Percentiles rank a stretch among this genome's conserved stretches.
These are phyloP conservation scores for Phorcus lineatus DNA, from an alignment of 2,888 invertebrate species.

Conservation along the genomic window DNA sequence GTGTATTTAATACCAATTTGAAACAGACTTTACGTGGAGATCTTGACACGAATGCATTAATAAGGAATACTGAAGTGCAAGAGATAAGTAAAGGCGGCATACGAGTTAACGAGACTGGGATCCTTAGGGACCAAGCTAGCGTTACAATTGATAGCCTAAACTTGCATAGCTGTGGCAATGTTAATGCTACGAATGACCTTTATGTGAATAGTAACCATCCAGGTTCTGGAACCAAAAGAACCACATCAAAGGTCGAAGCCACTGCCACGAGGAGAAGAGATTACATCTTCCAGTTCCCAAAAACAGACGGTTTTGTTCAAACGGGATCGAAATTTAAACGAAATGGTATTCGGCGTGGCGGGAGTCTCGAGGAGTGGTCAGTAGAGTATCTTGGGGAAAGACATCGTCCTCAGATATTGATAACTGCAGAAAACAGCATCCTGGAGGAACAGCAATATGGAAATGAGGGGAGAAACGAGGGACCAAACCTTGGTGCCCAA, in stretches of 20 bases:
- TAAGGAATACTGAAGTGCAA: neutral
- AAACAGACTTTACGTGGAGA: conserved; percentile 10
- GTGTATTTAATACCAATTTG: neutral
- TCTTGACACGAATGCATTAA: neutral
- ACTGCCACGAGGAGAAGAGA: neutral
- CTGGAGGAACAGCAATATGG: too few species aligned
- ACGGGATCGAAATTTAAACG: neutral
- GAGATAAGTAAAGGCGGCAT: neutral
- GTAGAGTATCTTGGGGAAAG: neutral
- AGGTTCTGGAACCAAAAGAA: neutral
- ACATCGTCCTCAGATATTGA: too few species aligned
- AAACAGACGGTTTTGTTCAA: neutral
- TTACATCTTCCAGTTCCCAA: conserved; percentile 6
- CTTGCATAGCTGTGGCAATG: neutral
- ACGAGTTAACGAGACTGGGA: neutral
- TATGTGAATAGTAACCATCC: neutral
- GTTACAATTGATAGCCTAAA: neutral
- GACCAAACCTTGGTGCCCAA: too few species aligned
- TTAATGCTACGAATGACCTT: neutral
- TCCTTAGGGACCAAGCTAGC: neutral
- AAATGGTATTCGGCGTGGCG: neutral
- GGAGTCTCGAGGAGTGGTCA: conserved; percentile 5
- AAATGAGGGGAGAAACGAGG: too few species aligned
- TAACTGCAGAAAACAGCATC: too few species aligned
- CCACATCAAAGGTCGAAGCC: neutral